Conservation (phyloP, 2,888 invertebrate genomes). For the Tigriopus californicus region DNA sequence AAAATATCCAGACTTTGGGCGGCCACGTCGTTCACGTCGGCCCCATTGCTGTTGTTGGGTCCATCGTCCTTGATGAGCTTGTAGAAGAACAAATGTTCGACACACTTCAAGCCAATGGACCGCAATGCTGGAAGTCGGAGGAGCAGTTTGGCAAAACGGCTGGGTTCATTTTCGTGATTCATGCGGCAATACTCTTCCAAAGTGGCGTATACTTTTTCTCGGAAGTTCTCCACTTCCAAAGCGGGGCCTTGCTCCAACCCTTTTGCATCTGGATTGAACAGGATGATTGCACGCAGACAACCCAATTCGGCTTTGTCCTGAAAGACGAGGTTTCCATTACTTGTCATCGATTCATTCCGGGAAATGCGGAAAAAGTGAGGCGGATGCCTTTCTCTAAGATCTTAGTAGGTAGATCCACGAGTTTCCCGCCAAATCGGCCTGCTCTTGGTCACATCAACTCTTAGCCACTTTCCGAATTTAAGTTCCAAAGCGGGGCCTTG, state of each 20-base stretch:
- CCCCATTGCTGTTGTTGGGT: background rate
- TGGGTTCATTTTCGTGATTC: constrained; percentile 72
- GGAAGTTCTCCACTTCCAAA: constrained; percentile 47
- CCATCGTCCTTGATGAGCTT: constrained; percentile 56
- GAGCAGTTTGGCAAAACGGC: constrained; percentile 82
- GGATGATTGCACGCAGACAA: constrained; percentile 77
- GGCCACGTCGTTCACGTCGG: background rate
- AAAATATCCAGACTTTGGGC: background rate
- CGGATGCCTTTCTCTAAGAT: no score
- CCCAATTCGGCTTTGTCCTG: constrained; percentile 36
- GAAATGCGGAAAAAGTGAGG: no score
- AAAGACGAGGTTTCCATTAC: background rate
- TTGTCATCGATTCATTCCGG: background rate
- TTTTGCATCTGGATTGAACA: constrained; percentile 86
- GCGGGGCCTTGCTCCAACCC: constrained; percentile 62
- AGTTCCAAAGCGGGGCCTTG: constrained; percentile 43
- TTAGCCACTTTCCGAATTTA: no score
- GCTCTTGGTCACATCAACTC: no score
- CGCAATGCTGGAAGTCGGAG: constrained; percentile 70
- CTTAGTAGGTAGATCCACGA: no score
- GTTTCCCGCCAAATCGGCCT: no score
- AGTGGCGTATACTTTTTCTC: constrained; percentile 85
- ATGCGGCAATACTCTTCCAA: constrained; percentile 84
- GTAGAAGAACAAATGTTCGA: constrained; percentile 86
- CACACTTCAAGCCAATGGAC: constrained; percentile 78